Evolutionary conservation across 2,888 invertebrate genomes (phyloP).

Genomic region (Malacosoma neustria): DNA sequence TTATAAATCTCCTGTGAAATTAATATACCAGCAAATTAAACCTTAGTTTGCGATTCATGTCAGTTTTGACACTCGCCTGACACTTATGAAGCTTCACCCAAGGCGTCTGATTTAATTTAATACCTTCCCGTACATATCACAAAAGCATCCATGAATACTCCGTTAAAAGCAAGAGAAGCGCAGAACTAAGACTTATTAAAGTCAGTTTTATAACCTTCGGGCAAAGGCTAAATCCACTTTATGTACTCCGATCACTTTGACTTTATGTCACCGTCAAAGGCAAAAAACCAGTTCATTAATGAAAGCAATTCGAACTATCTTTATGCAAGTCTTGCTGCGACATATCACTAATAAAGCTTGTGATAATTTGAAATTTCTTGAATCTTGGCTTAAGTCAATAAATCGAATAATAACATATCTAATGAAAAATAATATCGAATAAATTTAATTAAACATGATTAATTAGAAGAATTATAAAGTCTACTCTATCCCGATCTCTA

Average conservation of each 20-base stretch:
- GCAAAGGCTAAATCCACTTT: conserved; percentile 3
- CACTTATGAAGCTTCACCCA: not conserved
- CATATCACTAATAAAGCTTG: too few species aligned
- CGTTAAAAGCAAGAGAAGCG: not conserved
- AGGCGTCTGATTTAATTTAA: not conserved
- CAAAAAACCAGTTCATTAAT: not conserved
- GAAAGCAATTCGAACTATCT: not conserved
- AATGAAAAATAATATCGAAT: too few species aligned
- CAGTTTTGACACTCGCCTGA: not conserved
- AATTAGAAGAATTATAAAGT: too few species aligned
- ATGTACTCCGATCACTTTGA: not conserved
- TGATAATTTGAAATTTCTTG: too few species aligned
- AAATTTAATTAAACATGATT: too few species aligned
- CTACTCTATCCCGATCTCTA: too few species aligned
- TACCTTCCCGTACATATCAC: not conserved
- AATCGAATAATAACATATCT: too few species aligned
- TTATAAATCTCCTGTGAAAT: not conserved
- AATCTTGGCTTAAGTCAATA: too few species aligned
- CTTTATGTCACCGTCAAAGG: not conserved
- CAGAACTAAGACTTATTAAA: not conserved
- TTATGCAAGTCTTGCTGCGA: not conserved
- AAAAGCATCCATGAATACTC: not conserved
- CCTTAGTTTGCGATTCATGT: not conserved
- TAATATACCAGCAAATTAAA: not conserved
- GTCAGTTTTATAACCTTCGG: conserved; percentile 1